Evolutionary conservation across 1,140 invertebrate species (phyloP), one percentile per base, ranked within the genome.

Genomic region (Thereuonema tuberculata): DNA sequence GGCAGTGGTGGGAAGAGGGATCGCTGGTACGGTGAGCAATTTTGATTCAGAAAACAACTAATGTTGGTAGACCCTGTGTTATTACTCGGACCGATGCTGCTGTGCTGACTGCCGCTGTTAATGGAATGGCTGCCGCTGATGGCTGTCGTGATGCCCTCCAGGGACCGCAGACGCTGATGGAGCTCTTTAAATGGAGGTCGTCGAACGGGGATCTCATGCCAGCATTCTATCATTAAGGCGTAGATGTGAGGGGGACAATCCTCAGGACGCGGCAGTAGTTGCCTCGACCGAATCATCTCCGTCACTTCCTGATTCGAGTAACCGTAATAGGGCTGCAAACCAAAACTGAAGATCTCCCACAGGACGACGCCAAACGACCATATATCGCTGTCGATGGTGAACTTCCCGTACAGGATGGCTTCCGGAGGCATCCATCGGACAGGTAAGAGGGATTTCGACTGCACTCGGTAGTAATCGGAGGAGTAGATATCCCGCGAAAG

Each of bases 341-440:
- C 95, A 72, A 91, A 97, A 67, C 88, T 94, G 69, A 95, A 98
- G 26, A 96, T 93, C 78, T 98, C 95, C 94, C 94, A 98, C 12
- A 98, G 74, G n/a, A 98, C 87, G 48, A 98, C 92, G 5, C 94
- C 95, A 76, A 93, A 98, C 31, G 90, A 93, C 94, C 94, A 98
- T 2, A 98, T 91, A 74, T 98, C 95, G 64, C 90, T 95, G 74
- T 98, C 93, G 0, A 90, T 93, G 1, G 93, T 96, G 69, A 98
- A 98, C 77, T 96, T 67, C 12, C 93, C 93, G 75, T 95, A 98
- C 2, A 96, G 73, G 69, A 99, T 95, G 2, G 93, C 92, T 74
- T 99, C 96, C 1, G 94, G 91, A 49, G 95, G 92, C 93, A 98
- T 98, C 82, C 82, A 83, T 23, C 82, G 67, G 14, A 83, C 76